Evolutionary conservation across 1,140 invertebrate genomes (phyloP), one percentile per base, ranked within the genome.

Genomic region (Drosophila virilis): DNA sequence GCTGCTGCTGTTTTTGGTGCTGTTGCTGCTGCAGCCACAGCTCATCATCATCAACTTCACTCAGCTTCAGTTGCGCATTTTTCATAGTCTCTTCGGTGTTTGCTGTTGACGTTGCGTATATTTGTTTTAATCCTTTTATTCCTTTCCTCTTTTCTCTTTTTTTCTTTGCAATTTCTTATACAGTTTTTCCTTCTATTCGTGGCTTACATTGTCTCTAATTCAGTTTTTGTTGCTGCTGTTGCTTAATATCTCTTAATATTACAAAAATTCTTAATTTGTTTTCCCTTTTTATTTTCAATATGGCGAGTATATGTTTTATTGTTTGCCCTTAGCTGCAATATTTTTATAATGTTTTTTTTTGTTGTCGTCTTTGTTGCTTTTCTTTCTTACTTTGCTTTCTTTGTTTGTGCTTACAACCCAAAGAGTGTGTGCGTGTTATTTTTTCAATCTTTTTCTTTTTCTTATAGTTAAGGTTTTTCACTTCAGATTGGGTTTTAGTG

Each of bases 51-150:
- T 89, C 84, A 88, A 88, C 83, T 83, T 89, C 79, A 80, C 73
- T 79, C 80, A 83, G 80, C 81, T 88, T 88, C 83, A 83, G 84
- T 89, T 89, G 84, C 88, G 84, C 84, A 88, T 88, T 89, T 88
- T 88, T 88, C 84, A 88, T 88, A 88, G 85, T 88, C 84, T 89
- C 85, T 89, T 89, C 78, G 80, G 80, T 84, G 77, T 77, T 73
- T 77, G 75, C 77, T 81, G 75, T 81, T 86, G 78, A 66, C 82
- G 77, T 68, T 72, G 84, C 79, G 77, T 82, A 78, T 84, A 90
- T 90, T 77, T 80, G 57, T 58, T 76, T 65, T 43, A 48, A 43
- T 33, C 35, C 54, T 59, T 59, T 50, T 45, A 51, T 54, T 48
- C 38, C 28, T 43, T 61, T 40, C 4, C 45, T 64, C 17, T 37